Percentiles rank a stretch among this genome's conserved stretches.
These are phyloP conservation scores for Peromyscus eremicus DNA, from an alignment of 2,797 vertebrate species.

Conservation along the genomic window DNA sequence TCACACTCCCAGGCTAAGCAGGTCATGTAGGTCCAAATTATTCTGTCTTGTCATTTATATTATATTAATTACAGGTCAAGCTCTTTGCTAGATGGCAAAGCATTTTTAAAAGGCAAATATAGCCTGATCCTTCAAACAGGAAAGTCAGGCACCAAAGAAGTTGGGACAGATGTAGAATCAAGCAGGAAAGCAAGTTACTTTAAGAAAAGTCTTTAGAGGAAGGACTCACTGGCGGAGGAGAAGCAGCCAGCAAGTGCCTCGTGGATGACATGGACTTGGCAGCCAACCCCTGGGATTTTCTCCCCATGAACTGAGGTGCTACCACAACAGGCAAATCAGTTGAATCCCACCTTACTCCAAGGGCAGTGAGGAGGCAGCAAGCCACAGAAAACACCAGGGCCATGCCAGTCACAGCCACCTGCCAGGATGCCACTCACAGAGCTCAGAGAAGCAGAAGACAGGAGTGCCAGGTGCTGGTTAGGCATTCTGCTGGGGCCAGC, in stretches of 20 bases:
- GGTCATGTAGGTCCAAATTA: not conserved
- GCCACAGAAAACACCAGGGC: not conserved
- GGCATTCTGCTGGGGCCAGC: not conserved
- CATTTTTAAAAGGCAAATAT: not conserved
- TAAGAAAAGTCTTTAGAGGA: not conserved
- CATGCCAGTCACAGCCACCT: not conserved
- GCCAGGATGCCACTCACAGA: not conserved
- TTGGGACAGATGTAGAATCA: not conserved
- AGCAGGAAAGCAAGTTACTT: not conserved
- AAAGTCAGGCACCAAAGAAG: not conserved
- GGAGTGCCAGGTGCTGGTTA: accelerated
- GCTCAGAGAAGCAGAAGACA: not conserved
- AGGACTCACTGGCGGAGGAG: not conserved
- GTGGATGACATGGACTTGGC: accelerated
- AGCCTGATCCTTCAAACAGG: not conserved
- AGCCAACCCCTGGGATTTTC: not conserved
- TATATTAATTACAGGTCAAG: not conserved
- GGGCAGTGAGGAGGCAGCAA: not conserved
- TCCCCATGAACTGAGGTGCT: not conserved
- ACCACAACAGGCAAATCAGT: too few relatives aligned
- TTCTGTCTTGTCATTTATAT: not conserved
- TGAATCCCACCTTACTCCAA: not conserved
- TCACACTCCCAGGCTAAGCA: not conserved
- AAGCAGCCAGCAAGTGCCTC: not conserved
- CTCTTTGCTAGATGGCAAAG: not conserved